Conservation (phyloP, 2,113 vertebrate genomes). For the Gnathonemus longibarbis region DNA sequence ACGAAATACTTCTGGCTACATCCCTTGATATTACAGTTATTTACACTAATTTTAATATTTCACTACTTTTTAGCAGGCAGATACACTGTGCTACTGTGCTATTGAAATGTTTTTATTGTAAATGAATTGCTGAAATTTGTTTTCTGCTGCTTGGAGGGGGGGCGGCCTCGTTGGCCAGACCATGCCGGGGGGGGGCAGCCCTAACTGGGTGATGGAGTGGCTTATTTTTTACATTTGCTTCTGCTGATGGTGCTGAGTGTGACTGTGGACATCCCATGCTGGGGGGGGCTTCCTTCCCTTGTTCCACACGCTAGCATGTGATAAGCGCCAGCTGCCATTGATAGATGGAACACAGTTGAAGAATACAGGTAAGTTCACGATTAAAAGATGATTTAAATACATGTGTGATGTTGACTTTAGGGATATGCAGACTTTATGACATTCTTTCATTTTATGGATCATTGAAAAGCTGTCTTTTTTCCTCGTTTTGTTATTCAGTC, state of each 20-base stretch:
- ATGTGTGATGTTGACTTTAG: background rate
- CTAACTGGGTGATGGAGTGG: background rate
- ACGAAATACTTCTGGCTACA: too few species aligned
- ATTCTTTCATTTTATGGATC: background rate
- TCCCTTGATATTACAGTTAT: too few species aligned
- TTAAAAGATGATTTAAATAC: background rate
- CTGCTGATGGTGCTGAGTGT: background rate
- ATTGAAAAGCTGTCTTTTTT: background rate
- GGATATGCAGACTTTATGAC: background rate
- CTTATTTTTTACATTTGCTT: background rate
- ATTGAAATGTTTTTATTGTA: background rate
- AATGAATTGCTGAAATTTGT: background rate
- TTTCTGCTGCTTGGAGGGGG: background rate
- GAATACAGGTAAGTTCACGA: background rate
- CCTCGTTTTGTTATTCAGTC: background rate
- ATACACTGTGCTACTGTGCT: background rate
- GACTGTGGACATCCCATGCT: background rate
- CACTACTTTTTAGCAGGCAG: background rate
- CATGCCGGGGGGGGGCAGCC: background rate
- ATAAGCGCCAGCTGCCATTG: background rate
- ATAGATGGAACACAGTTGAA: background rate
- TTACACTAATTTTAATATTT: too few species aligned
- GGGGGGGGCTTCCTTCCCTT: background rate
- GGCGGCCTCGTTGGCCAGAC: too few species aligned
- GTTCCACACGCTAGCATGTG: background rate